phyloP scores from a whole-genome alignment of 2,888 invertebrate genomes.

The Seira musarum region DNA sequence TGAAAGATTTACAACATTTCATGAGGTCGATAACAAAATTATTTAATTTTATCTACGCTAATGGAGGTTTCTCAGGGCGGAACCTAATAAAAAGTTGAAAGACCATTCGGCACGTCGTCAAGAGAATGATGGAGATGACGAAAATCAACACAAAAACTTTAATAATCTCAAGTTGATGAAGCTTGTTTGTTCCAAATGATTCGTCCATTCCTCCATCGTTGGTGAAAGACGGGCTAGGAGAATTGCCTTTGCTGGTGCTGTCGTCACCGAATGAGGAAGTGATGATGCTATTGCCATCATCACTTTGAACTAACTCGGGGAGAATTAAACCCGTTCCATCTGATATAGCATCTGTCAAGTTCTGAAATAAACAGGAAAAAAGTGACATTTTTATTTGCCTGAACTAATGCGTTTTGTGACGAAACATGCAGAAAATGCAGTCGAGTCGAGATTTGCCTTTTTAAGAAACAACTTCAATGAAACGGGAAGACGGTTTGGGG shows the following conservation, averaged over 20 bases:
- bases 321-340: slow-evolving; percentile 5
- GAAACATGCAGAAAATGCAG: too few relatives aligned
- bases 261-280: neutral
- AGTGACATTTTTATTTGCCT: neutral
- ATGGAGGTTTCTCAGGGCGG: slow-evolving; percentile 63
- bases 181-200: slow-evolving; percentile 26
- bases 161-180: slow-evolving; percentile 71
- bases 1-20: too few relatives aligned
- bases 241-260: neutral
- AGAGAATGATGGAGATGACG: slow-evolving; percentile 71
- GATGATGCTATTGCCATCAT: neutral
- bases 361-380: neutral
- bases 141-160: slow-evolving; percentile 71
- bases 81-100: slow-evolving; percentile 71
- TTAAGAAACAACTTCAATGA: too few relatives aligned
- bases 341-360: slow-evolving; percentile 1
- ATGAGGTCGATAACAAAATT: neutral
- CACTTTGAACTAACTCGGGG: neutral
- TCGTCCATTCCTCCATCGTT: neutral
- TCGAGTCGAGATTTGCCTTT: too few relatives aligned
- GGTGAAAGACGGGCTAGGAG: neutral
- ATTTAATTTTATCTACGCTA: neutral
- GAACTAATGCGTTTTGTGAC: too few relatives aligned
- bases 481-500: too few relatives aligned
- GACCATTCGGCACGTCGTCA: slow-evolving; percentile 72